Conservation (phyloP, 2,888 invertebrate species). For the Perizoma affinitatum region DNA sequence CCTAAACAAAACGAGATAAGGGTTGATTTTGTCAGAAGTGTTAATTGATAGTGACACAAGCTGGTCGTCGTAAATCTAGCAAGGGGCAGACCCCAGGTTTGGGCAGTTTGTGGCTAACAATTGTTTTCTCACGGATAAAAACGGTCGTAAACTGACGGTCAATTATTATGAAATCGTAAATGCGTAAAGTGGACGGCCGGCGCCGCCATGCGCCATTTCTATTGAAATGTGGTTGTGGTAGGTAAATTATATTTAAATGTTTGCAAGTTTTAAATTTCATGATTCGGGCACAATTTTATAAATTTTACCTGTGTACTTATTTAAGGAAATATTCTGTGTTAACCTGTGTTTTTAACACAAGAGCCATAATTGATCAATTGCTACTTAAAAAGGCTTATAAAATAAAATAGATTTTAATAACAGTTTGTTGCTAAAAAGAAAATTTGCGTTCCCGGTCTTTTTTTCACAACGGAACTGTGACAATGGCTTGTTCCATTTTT, state of each 20-base stretch:
- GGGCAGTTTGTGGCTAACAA: slow-evolving; percentile 64
- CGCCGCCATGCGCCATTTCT: slow-evolving; percentile 11
- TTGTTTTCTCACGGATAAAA: slow-evolving; percentile 77
- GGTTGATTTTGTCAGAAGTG: neutral
- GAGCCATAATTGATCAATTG: too few species aligned
- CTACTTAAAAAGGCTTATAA: too few species aligned
- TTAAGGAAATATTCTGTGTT: too few species aligned
- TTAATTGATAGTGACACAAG: slow-evolving; percentile 1
- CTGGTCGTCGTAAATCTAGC: slow-evolving; percentile 36
- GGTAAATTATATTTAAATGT: neutral
- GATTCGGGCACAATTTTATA: too few species aligned
- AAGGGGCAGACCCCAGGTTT: slow-evolving; percentile 49
- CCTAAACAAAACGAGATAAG: neutral
- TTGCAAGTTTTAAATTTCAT: too few species aligned
- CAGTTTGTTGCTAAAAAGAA: too few species aligned
- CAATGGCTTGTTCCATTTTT: too few species aligned
- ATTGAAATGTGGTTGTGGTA: neutral
- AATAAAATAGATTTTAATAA: too few species aligned
- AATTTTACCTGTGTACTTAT: too few species aligned
- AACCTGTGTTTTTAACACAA: too few species aligned
- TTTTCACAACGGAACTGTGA: too few species aligned
- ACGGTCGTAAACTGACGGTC: slow-evolving; percentile 59
- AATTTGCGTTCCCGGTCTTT: too few species aligned
- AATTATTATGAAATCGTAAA: slow-evolving; percentile 50
- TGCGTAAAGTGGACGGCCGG: slow-evolving; percentile 39